Conservation (phyloP, 1,140 invertebrate species). For the Atopsyche davidsoni region DNA sequence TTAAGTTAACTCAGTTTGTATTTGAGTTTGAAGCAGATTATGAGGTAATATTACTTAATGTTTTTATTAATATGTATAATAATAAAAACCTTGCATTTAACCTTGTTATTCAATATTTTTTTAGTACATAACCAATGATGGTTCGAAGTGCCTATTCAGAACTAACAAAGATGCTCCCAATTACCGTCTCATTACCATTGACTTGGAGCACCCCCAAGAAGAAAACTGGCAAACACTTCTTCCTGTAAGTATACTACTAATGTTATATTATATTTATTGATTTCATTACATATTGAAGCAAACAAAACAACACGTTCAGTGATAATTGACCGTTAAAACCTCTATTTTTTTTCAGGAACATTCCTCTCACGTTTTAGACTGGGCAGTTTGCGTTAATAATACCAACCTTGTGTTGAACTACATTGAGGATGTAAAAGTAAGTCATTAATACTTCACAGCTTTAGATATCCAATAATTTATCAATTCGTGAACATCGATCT, state of each 20-base stretch:
- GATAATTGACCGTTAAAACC: too few relatives aligned
- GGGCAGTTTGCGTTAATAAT: constrained; percentile 73
- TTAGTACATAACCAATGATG: constrained; percentile 89
- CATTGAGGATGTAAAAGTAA: constrained; percentile 91
- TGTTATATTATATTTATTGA: background rate
- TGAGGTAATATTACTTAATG: constrained; percentile 69
- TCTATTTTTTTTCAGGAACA: constrained; percentile 63
- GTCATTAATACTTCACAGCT: too few relatives aligned
- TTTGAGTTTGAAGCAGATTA: constrained; percentile 92
- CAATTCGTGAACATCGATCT: too few relatives aligned
- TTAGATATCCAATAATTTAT: too few relatives aligned
- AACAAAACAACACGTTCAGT: too few relatives aligned
- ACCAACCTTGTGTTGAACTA: constrained; percentile 90
- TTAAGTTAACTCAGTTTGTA: constrained; percentile 70
- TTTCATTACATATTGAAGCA: background rate
- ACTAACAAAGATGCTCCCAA: constrained; percentile 94
- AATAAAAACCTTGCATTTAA: background rate
- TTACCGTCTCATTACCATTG: constrained; percentile 82
- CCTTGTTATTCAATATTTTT: background rate
- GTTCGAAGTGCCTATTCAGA: constrained; percentile 74
- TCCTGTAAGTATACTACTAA: constrained; percentile 41
- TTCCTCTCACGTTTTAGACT: constrained; percentile 81
- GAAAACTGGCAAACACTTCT: constrained; percentile 82
- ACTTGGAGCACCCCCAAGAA: constrained; percentile 71
- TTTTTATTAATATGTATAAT: too few relatives aligned